Percentiles rank a stretch among this genome's conserved stretches.
Evolutionary conservation across 2,888 invertebrate species (phyloP).

Genomic region (Chaitophorus viminalis): DNA sequence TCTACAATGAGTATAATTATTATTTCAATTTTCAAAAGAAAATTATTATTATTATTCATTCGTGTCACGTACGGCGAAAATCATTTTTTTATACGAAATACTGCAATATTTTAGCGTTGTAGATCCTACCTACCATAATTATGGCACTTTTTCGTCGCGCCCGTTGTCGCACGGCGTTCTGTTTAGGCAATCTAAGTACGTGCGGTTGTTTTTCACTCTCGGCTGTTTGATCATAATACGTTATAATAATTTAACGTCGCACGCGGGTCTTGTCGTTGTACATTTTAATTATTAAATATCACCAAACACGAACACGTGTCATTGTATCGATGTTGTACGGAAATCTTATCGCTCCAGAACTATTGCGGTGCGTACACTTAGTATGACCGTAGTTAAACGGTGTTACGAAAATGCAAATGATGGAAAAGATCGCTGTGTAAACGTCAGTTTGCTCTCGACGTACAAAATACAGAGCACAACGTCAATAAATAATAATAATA

Average conservation of each 20-base stretch:
- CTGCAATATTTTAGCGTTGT: not conserved
- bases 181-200: slow-evolving; percentile 27
- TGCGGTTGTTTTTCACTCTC: not conserved
- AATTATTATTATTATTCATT: not conserved
- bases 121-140: no score
- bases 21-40: not conserved
- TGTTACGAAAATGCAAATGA: no score
- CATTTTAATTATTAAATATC: not conserved
- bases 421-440: no score
- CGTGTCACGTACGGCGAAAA: not conserved
- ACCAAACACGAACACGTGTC: not conserved
- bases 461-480: no score
- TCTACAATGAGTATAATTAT: not conserved
- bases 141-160: not conserved
- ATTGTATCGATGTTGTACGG: no score
- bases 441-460: no score
- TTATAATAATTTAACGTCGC: no score
- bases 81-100: not conserved
- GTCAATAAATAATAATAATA: no score
- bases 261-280: no score
- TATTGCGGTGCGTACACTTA: no score
- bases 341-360: no score
- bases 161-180: slow-evolving; percentile 7
- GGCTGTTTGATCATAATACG: not conserved
- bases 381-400: no score